Evolutionary conservation across 2,888 invertebrate species (phyloP).

Genomic region (Nycteola revayana): DNA sequence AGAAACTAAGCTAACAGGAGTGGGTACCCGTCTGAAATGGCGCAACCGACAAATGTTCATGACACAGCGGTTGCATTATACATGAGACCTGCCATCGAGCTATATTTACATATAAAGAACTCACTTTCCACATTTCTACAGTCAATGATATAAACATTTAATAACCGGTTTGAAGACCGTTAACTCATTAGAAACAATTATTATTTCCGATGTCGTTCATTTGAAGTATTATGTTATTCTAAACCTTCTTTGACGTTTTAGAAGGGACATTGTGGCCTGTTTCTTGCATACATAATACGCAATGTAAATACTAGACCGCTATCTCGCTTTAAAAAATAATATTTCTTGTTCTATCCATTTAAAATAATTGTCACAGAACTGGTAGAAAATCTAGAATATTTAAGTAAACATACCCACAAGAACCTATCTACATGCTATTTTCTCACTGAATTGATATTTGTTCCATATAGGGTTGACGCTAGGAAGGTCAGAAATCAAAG

Average conservation of each 20-base stretch:
- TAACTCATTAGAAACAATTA: conserved; percentile 44
- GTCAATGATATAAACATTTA: conserved; percentile 31
- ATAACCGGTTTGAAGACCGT: conserved; percentile 36
- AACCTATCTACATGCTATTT: conserved; percentile 3
- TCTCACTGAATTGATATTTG: neutral
- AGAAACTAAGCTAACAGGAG: conserved; percentile 37
- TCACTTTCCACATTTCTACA: conserved; percentile 38
- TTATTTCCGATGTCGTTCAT: conserved; percentile 23
- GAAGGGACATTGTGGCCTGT: too few relatives aligned
- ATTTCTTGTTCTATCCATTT: too few relatives aligned
- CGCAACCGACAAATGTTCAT: conserved; percentile 77
- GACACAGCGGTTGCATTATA: conserved; percentile 73
- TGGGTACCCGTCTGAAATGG: conserved; percentile 56
- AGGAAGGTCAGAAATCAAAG: too few relatives aligned
- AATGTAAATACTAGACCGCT: too few relatives aligned
- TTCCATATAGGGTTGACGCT: conserved; percentile 17
- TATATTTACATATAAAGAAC: conserved; percentile 66
- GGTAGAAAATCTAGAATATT: too few relatives aligned
- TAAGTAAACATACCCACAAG: too few relatives aligned
- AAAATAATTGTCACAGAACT: too few relatives aligned
- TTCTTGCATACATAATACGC: too few relatives aligned
- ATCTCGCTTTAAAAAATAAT: too few relatives aligned
- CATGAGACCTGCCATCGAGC: conserved; percentile 69
- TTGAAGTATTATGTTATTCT: conserved; percentile 15
- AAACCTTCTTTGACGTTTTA: too few relatives aligned